Evolutionary conservation across 1,140 invertebrate species (phyloP), one percentile per base, ranked within the genome.

Genomic region (Drusus annulatus): DNA sequence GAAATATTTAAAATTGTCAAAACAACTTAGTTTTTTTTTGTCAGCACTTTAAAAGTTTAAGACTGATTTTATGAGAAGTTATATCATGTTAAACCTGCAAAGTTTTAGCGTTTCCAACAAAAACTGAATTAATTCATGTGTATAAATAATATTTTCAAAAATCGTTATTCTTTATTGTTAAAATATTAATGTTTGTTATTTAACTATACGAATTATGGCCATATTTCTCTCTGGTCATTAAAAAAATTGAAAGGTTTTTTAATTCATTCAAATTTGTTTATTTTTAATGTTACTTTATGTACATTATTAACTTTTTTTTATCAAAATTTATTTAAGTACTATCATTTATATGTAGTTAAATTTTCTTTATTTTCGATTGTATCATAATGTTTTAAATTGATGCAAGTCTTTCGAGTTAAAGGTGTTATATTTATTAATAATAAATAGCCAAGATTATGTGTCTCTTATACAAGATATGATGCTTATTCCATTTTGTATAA

Each of bases 151-250:
- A 60, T 60, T 60, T 60, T 60, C 56, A 60, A 60, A 19, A 60
- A 56, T 17, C 19, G 56, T 60, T 60, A 23, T 60, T 60, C 36
- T 60, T 60, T 60, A 17, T 19, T 19, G 56, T 60, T 60, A 60
- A 60, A 60, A 60, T 60, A 60, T 56, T 45, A 56, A 56, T 60
- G 19, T 60, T 60, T 60, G 17, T 60, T 60, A 21, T 60, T 17
- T 17, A 21, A 60, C 56, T 60, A 60, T 60, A 60, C 17, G n/a
- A 56, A 10, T 8, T 23, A 10, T 60, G 19, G 56, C 56, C 56
- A 60, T 60, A 60, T 60, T 21, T 60, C 17, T 58, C 54, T 60
- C 56, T 60, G 56, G 56, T 60, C 56, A 60, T 60, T 60, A 19
- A 60, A 60, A n/a, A 28, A 60, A 4, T 45, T 10, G 10, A 45